Conservation (phyloP, 2,888 invertebrate genomes). For the Smittia aterrima region DNA sequence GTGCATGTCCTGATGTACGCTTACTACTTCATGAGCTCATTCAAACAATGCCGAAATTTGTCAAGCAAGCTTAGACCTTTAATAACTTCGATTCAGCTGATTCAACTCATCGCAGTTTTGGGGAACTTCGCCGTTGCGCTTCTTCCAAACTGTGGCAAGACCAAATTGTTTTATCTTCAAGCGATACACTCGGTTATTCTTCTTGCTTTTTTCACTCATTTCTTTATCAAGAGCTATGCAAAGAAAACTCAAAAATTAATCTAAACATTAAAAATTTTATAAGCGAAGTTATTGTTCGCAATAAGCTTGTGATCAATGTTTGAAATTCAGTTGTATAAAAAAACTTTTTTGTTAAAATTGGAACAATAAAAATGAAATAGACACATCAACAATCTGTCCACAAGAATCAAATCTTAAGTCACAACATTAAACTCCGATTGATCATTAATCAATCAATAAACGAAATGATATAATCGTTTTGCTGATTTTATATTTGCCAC, state of each 20-base stretch:
- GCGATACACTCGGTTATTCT: background rate
- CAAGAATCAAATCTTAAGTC: no score
- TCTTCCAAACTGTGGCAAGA: background rate
- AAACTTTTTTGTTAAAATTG: no score
- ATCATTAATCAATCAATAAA: no score
- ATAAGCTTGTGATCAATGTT: no score
- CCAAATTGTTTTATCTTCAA: constrained; percentile 2
- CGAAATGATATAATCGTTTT: no score
- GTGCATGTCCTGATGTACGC: constrained; percentile 24
- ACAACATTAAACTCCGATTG: no score
- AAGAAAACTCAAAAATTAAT: background rate
- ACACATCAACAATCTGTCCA: no score
- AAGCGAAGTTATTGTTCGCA: no score
- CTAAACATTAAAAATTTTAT: no score
- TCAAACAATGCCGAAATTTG: background rate
- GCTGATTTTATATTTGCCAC: no score
- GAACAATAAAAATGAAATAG: no score
- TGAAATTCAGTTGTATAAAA: no score
- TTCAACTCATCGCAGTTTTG: background rate
- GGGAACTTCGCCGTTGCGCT: constrained; percentile 4
- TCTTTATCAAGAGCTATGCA: background rate
- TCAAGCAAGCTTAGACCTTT: background rate
- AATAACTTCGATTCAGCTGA: background rate
- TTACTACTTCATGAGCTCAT: constrained; percentile 25
- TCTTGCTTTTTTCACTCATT: constrained; percentile 14